Evolutionary conservation across 1,140 invertebrate species (phyloP), one percentile per base, ranked within the genome.

Genomic region (Uloborus diversus): DNA sequence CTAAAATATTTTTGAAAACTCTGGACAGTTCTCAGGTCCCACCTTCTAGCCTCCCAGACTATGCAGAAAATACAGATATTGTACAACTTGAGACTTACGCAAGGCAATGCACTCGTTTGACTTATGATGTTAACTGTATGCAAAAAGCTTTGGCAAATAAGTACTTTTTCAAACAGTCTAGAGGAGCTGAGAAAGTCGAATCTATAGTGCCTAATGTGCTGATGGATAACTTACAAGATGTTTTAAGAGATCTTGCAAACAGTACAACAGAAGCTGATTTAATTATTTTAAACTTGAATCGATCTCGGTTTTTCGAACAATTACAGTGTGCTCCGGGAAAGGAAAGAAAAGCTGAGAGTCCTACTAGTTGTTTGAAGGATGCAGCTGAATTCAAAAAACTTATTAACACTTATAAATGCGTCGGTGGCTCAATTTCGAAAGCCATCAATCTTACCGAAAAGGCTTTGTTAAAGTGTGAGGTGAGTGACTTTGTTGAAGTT

Each of bases 71-170:
- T 28, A 37, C n/a, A 13, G 33, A 66, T 35, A 56, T 66, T n/a
- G 11, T 42, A 27, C 61, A 78, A 30, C 17, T 78, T 4, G 37
- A 66, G 14, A 65, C 27, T 20, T 66, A 14, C 28, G 14, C 57
- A 33, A 35, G 62, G 1, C 61, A 78, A 9, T 53, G 61, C 23
- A 78, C 61, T 0, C 73, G 73, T 7, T 37, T 78, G 25, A 78
- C 20, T 33, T 78, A 51, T 42, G 62, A 78, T 66, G 23, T 57
- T 2, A 65, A 37, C 11, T 65, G 57, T 56, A 56, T 57, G 4
- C 57, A 25, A 30, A 65, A 65, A 56, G 17, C 59, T 35, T 23
- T 62, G 25, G 13, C 4, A 2, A 59, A 59, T 2, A 23, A n/a
- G 25, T 20, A 4, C 49, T 68, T 0, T n/a, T n/a, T n/a, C n/a